Evolutionary conservation across 2,888 invertebrate genomes (phyloP).

Genomic region (Nomada fucata): DNA sequence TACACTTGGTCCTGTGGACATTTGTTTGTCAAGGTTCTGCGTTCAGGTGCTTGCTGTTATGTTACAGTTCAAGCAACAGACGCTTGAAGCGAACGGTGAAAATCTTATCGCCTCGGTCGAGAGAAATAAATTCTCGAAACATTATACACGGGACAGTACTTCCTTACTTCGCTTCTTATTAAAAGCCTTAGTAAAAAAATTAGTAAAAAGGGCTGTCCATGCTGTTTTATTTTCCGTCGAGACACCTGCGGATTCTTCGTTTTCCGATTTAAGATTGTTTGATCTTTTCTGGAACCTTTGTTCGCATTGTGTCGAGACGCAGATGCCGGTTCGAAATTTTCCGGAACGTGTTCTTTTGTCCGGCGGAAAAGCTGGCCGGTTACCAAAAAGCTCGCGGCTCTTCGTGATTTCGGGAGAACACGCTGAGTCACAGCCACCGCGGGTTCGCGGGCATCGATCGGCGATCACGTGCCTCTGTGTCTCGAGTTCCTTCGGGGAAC

Average conservation of each 20-base stretch:
- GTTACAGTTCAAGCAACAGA: too few species aligned
- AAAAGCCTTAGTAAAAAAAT: neutral
- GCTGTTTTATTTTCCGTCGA: too few species aligned
- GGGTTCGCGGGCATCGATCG: slow-evolving; percentile 67
- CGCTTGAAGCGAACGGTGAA: too few species aligned
- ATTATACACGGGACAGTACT: neutral
- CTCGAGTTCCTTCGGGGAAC: slow-evolving; percentile 34
- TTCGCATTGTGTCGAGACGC: neutral
- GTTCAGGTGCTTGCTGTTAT: too few species aligned
- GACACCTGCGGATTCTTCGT: too few species aligned
- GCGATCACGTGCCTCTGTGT: slow-evolving; percentile 71
- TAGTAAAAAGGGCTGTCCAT: too few species aligned
- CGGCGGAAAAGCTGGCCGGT: slow-evolving; percentile 64
- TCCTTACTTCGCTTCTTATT: slow-evolving; percentile 2
- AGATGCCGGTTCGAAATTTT: slow-evolving; percentile 40
- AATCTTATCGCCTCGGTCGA: neutral
- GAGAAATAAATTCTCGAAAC: neutral
- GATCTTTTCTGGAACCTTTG: neutral
- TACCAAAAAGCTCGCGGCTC: slow-evolving; percentile 61
- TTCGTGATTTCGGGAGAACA: slow-evolving; percentile 69
- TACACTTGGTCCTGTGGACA: too few species aligned
- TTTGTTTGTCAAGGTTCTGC: too few species aligned
- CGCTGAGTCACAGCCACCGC: slow-evolving; percentile 76
- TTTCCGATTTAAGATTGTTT: neutral
- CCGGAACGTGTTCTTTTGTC: slow-evolving; percentile 59